Evolutionary conservation across 1,140 invertebrate genomes (phyloP).

Genomic region (Tetramorium alpestre): DNA sequence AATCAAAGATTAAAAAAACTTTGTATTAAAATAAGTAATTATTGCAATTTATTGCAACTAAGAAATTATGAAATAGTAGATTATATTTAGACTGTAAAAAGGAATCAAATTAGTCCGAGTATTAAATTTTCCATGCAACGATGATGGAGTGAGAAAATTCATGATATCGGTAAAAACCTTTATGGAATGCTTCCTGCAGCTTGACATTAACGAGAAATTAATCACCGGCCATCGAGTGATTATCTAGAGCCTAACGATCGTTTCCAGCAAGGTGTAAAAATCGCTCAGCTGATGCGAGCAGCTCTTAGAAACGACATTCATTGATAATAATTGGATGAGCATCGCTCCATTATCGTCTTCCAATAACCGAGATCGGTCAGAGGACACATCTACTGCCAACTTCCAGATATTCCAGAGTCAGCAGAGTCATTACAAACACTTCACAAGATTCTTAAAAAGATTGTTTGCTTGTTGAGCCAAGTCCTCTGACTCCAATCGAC

Average conservation of each 20-base stretch:
- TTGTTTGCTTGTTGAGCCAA: conserved; percentile 30
- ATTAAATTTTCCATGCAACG: not conserved
- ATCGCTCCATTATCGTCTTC: conserved; percentile 50
- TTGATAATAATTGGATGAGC: conserved; percentile 68
- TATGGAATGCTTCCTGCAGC: not conserved
- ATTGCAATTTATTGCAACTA: not conserved
- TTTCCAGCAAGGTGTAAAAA: conserved; percentile 55
- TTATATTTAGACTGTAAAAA: too few species aligned
- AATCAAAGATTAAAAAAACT: not conserved
- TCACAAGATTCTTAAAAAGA: conserved; percentile 54
- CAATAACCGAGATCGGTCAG: conserved; percentile 42
- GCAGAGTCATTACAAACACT: conserved; percentile 65
- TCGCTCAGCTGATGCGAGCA: conserved; percentile 2
- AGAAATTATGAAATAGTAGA: too few species aligned
- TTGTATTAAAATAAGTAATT: not conserved
- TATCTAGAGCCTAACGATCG: conserved; percentile 60
- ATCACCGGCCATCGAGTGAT: conserved; percentile 34
- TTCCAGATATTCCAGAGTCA: conserved; percentile 15
- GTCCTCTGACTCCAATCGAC: conserved; percentile 27
- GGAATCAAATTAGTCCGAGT: not conserved
- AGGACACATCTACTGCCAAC: conserved; percentile 1
- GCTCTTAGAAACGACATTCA: conserved; percentile 21
- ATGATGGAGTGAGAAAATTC: not conserved
- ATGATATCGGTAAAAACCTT: not conserved
- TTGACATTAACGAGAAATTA: conserved; percentile 55